Percentiles rank a stretch among this genome's conserved stretches.
Evolutionary conservation across 2,113 vertebrate species (phyloP).

Genomic region (Pogona vitticeps): DNA sequence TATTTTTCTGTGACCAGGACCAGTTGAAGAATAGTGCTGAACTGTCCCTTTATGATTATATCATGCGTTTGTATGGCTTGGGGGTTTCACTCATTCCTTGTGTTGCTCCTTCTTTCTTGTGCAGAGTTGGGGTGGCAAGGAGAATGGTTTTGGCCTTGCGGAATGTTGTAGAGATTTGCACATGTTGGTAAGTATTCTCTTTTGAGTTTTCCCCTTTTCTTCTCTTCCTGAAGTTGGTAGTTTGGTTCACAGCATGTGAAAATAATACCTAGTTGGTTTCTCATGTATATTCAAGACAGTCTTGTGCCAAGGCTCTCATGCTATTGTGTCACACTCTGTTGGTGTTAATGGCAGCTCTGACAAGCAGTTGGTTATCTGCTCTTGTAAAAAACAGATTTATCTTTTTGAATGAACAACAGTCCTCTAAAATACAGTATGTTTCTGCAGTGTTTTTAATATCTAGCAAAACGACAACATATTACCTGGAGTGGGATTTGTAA

Average conservation of each 20-base stretch:
- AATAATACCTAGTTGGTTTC: background rate
- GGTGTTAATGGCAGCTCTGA: background rate
- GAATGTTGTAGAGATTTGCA: slow-evolving; percentile 95
- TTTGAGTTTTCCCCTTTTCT: background rate
- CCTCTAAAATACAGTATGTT: background rate
- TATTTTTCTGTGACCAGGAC: background rate
- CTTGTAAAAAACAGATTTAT: slow-evolving; percentile 1
- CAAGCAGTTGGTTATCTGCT: background rate
- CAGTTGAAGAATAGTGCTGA: background rate
- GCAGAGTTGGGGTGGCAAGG: slow-evolving; percentile 97
- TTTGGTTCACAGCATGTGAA: background rate
- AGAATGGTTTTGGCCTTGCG: slow-evolving; percentile 95
- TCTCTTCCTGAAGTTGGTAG: background rate
- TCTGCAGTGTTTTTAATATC: background rate
- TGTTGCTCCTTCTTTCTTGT: background rate
- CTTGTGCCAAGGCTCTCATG: background rate
- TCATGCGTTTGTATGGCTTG: background rate
- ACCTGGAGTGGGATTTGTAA: background rate
- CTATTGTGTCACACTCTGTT: background rate
- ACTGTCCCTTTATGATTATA: background rate
- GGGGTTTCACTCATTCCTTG: background rate
- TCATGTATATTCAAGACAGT: background rate
- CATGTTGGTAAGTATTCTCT: slow-evolving; percentile 81
- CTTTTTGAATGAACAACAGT: background rate
- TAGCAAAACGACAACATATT: background rate